phyloP scores from a whole-genome alignment of 2,888 invertebrate genomes.

The Epinotia nisella region DNA sequence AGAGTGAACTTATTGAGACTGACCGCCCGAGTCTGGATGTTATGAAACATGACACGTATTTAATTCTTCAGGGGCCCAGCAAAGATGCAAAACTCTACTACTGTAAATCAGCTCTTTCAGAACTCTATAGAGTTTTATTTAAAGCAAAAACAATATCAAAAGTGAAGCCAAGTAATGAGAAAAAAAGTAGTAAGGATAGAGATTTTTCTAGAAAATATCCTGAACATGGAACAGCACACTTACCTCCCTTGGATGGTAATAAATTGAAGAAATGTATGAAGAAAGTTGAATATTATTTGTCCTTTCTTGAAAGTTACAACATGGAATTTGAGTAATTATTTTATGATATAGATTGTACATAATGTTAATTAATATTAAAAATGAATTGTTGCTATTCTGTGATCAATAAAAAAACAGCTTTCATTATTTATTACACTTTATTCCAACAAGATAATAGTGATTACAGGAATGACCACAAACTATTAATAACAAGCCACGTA shows the following conservation, averaged over 20 bases:
- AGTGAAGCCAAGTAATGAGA: constrained; percentile 49
- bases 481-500: constrained; percentile 49
- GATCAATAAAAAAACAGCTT: constrained; percentile 46
- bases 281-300: constrained; percentile 90
- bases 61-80: constrained; percentile 86
- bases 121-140: constrained; percentile 84
- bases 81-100: constrained; percentile 82
- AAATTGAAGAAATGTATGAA: constrained; percentile 85
- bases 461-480: constrained; percentile 74
- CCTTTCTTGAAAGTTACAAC: constrained; percentile 83
- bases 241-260: constrained; percentile 78
- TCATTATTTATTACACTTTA: constrained; percentile 67
- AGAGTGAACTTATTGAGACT: constrained; percentile 85
- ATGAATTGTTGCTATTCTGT: not conserved
- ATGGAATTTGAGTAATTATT: constrained; percentile 58
- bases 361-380: not conserved
- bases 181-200: constrained; percentile 52
- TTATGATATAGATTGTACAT: constrained; percentile 10
- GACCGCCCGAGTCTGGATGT: constrained; percentile 83
- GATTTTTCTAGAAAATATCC: constrained; percentile 85
- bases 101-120: constrained; percentile 87
- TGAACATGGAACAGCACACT: constrained; percentile 77
- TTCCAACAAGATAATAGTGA: constrained; percentile 68
- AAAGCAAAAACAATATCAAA: constrained; percentile 67
- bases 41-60: constrained; percentile 86